Evolutionary conservation across 1,140 invertebrate genomes (phyloP), one percentile per base, ranked within the genome.

Genomic region (Platyura marginata): DNA sequence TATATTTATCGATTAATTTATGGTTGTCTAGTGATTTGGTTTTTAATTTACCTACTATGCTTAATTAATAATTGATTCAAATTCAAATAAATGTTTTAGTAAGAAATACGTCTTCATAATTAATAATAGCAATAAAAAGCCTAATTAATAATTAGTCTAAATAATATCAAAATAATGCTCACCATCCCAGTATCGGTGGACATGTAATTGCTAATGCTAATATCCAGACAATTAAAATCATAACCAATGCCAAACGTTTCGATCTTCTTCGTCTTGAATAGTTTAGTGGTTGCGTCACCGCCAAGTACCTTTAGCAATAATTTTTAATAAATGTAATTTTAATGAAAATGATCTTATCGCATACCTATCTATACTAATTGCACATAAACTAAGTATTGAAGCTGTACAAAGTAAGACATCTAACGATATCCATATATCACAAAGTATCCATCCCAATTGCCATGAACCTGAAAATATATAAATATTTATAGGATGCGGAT

Each of bases 371-470:
- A 91, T 71, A 46, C 81, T 84, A 54, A 89, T 86, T 54, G 85
- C 75, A 67, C 78, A 81, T 55, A 89, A 60, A 54, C 75, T 76
- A 40, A 89, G 66, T 53, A 89, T 76, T 49, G 83, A 74, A 45
- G 86, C 75, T 2, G 92, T 96, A 59, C 91, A 94, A 1, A 91
- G 77, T 3, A 94, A 70, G 34, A 96, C 84, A 55, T 97, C 92
- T 54, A 91, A 69, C 1, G 87, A 92, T 35, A 94, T 78, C 90
- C 89, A 95, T 42, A 90, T 74, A 52, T 86, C 79, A 57, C 85
- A 90, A 15, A 89, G 64, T 3, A 79, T 64, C 63, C 72, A 72
- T n/a, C 83, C 81, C 2, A 88, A 70, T 48, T 74, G 69, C 84
- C 84, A 89, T 44, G 67, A 67, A 43, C 81, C 81, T 76, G 51